Percentiles rank a stretch among this genome's conserved stretches.
Conservation (phyloP, 2,113 vertebrate genomes). For the Atrichornis clamosus region DNA sequence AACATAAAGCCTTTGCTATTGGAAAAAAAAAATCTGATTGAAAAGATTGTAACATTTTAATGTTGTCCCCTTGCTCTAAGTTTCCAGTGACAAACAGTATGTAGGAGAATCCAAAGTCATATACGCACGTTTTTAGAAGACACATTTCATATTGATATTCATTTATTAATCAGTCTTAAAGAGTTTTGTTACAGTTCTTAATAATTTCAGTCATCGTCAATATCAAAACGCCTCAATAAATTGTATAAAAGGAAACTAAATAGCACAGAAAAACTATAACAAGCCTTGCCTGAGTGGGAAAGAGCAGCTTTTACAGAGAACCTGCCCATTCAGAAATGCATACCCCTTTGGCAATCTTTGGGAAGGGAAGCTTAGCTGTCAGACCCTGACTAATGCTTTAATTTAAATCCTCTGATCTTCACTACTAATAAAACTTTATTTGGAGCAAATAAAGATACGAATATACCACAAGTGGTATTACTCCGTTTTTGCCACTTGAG, state of each 20-base stretch:
- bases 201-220: not conserved
- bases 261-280: not conserved
- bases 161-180: not conserved
- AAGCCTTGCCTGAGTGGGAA: not conserved
- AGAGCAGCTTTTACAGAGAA: not conserved
- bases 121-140: not conserved
- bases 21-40: not conserved
- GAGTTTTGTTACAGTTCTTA: not conserved
- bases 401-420: not conserved
- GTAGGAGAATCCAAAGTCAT: not conserved
- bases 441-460: not conserved
- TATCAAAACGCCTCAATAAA: not conserved
- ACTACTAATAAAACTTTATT: not conserved
- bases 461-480: not conserved
- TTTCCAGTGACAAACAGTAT: not conserved
- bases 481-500: slow-evolving; percentile 14
- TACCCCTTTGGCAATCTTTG: not conserved
- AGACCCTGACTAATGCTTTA: not conserved
- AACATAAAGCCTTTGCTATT: not conserved
- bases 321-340: not conserved
- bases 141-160: not conserved
- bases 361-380: not conserved
- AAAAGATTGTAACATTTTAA: not conserved
- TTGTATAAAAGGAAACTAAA: not conserved
- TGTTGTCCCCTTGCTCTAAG: not conserved